These are phyloP conservation scores for Gymnoscelis rufifasciata DNA, from an alignment of 2,888 invertebrate genomes.

Conservation along the genomic window DNA sequence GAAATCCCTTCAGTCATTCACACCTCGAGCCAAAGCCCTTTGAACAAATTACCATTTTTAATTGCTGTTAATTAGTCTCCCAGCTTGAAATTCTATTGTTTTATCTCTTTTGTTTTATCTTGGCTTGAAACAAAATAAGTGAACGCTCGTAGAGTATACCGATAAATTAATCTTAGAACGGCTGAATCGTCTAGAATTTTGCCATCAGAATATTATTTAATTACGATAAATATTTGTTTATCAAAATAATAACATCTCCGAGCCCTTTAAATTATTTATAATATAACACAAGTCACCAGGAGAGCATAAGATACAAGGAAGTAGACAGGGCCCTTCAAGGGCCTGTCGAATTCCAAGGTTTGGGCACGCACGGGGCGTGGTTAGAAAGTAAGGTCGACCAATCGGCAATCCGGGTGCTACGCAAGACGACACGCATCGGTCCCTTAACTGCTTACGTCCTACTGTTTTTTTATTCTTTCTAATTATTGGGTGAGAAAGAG, in stretches of 20 bases:
- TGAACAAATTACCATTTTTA: conserved; percentile 46
- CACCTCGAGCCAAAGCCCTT: conserved; percentile 47
- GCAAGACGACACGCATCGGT: conserved; percentile 62
- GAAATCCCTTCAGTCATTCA: conserved; percentile 65
- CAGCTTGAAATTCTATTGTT: conserved; percentile 4
- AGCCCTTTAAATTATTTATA: conserved; percentile 80
- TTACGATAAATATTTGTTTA: conserved; percentile 37
- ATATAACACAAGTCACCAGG: conserved; percentile 77
- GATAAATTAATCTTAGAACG: too few species aligned
- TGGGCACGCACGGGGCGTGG: conserved; percentile 73
- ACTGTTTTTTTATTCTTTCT: conserved; percentile 24
- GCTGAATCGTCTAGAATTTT: too few species aligned
- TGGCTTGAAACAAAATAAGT: conserved; percentile 6
- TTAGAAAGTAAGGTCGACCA: conserved; percentile 48
- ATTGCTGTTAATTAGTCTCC: conserved; percentile 49
- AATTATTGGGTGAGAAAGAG: conserved; percentile 29
- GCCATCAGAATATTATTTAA: conserved; percentile 3
- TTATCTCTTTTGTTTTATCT: conserved; percentile 19
- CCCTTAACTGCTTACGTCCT: conserved; percentile 38
- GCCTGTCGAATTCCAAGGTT: conserved; percentile 68
- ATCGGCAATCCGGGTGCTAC: conserved; percentile 56
- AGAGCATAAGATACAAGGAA: conserved; percentile 58
- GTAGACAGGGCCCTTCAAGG: conserved; percentile 66
- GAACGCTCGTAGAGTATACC: not conserved
- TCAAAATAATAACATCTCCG: conserved; percentile 50